phyloP scores from a whole-genome alignment of 2,888 invertebrate species.

The Lasius fuliginosus region DNA sequence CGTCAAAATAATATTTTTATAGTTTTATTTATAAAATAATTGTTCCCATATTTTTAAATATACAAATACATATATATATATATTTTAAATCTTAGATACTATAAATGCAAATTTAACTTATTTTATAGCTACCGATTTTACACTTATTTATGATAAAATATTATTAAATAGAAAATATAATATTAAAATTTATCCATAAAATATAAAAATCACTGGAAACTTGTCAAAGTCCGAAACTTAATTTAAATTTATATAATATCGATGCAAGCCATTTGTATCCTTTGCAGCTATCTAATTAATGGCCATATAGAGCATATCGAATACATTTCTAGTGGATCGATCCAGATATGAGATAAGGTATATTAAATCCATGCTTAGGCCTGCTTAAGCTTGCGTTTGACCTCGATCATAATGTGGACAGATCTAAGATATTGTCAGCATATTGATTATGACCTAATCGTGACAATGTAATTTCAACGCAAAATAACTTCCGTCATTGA shows the following conservation, averaged over 20 bases:
- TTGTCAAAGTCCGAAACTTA: neutral
- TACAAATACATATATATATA: neutral
- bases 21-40: neutral
- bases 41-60: neutral
- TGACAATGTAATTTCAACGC: neutral
- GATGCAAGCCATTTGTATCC: neutral
- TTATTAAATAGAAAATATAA: neutral
- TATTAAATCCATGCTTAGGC: slow-evolving; percentile 12
- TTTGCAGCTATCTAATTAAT: neutral
- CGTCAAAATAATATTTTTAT: neutral
- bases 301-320: neutral
- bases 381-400: neutral
- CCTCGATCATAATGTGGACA: neutral
- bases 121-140: neutral
- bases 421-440: neutral
- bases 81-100: neutral
- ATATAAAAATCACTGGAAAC: neutral
- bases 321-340: slow-evolving; percentile 20
- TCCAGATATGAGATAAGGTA: slow-evolving; percentile 13
- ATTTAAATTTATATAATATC: slow-evolving; percentile 10
- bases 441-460: neutral
- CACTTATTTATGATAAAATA: neutral
- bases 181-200: neutral
- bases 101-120: neutral
- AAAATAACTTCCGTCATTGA: neutral